Percentiles rank a stretch among this genome's conserved stretches.
Evolutionary conservation across 2,113 vertebrate species (phyloP).

Genomic region (Myotis davidii): DNA sequence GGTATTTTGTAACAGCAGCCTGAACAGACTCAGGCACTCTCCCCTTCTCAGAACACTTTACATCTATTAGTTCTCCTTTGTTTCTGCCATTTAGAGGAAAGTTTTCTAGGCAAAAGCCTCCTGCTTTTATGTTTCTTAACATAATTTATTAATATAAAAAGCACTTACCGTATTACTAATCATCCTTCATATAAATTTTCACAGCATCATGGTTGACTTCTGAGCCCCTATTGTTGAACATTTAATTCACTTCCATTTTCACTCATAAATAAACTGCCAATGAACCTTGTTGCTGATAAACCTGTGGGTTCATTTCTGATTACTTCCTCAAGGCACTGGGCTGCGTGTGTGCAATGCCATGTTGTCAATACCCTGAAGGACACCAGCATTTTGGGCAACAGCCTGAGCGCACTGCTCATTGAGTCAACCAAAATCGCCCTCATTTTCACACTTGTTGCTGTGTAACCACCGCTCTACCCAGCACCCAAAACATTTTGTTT

Average conservation of each 20-base stretch:
- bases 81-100: neutral
- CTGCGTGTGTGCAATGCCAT: neutral
- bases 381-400: neutral
- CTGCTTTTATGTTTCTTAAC: neutral
- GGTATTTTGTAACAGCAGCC: neutral
- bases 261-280: neutral
- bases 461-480: neutral
- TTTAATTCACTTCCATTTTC: neutral
- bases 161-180: neutral
- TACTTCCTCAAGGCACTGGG: neutral
- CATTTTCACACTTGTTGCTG: neutral
- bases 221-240: neutral
- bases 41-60: neutral
- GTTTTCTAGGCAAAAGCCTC: neutral
- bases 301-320: neutral
- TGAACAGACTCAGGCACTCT: neutral
- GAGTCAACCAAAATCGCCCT: neutral
- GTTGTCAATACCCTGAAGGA: neutral
- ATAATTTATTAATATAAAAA: neutral
- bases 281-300: neutral
- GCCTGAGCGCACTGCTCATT: neutral
- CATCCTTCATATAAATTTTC: slow-evolving; percentile 22
- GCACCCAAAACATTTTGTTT: neutral
- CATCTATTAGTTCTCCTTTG: neutral
- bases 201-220: neutral